These are phyloP conservation scores for Trichomalopsis sarcophagae DNA, from an alignment of 1,140 invertebrate species.

Conservation along the genomic window DNA sequence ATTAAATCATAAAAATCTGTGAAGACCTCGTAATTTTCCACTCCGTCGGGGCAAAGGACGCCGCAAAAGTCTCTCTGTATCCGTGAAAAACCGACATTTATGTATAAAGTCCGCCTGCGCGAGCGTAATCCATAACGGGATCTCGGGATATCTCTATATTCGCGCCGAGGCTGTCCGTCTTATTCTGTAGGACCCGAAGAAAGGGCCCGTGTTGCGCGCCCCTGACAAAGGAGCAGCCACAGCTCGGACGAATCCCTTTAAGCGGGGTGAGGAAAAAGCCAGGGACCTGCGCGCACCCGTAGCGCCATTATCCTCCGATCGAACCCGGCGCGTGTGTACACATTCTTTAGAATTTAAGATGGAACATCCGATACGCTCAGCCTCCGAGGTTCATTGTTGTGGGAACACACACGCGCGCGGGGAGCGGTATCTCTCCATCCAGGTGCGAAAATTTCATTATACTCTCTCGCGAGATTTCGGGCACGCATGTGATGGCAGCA, in stretches of 20 bases:
- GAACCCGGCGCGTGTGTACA: background rate
- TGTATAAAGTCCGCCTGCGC: background rate
- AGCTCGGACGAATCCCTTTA: background rate
- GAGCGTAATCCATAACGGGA: background rate
- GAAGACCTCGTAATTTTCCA: background rate
- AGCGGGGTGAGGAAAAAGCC: background rate
- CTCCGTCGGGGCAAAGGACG: background rate
- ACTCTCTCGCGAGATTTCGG: background rate
- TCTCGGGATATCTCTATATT: conserved; percentile 34
- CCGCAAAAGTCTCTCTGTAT: background rate
- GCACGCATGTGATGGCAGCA: background rate
- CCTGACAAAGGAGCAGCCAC: conserved; percentile 39
- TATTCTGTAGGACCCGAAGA: background rate
- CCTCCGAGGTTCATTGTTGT: conserved; percentile 12
- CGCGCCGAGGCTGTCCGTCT: background rate
- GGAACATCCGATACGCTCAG: conserved; percentile 30
- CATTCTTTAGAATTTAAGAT: conserved; percentile 32
- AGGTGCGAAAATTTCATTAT: conserved; percentile 48
- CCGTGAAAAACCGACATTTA: background rate
- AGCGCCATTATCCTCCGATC: conserved; percentile 21
- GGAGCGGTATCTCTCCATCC: background rate
- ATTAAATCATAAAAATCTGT: background rate
- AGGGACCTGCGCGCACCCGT: conserved; percentile 12
- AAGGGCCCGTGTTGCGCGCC: background rate
- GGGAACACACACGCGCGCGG: background rate